A percentile compares a stretch with the other conserved stretches of the same genome.
phyloP scores from a whole-genome alignment of 2,888 invertebrate genomes.

The Drosophila aldrichi region DNA sequence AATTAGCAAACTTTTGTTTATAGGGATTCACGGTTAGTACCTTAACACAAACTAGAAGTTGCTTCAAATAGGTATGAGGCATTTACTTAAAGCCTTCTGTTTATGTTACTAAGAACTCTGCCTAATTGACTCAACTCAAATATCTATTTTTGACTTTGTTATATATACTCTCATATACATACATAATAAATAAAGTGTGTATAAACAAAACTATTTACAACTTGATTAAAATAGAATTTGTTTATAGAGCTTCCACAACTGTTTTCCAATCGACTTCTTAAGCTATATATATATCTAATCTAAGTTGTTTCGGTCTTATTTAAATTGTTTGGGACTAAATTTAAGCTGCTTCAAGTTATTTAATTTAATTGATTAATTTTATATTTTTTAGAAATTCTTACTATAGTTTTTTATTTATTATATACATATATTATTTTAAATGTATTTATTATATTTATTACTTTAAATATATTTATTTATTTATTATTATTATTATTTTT shows the following conservation, averaged over 20 bases:
- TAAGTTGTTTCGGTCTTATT: neutral
- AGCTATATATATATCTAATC: neutral
- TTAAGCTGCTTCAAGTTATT: no score
- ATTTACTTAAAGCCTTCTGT: neutral
- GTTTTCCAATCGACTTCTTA: neutral
- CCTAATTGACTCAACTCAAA: neutral
- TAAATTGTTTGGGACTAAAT: no score
- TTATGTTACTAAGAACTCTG: neutral
- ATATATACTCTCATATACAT: neutral
- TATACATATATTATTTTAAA: no score
- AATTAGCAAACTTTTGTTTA: neutral
- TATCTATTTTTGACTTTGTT: neutral
- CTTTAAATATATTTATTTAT: no score
- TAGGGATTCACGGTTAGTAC: neutral
- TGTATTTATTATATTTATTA: no score
- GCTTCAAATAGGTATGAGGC: neutral
- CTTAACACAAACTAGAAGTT: neutral
- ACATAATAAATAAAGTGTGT: neutral
- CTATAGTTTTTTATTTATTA: no score
- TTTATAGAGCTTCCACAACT: neutral
- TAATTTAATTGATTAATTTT: no score
- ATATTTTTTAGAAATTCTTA: no score
- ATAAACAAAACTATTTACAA: neutral
- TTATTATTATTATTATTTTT: no score
- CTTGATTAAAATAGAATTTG: neutral